Percentiles rank a stretch among this genome's conserved stretches.
phyloP scores from a whole-genome alignment of 64 coral and sea anemone species.

The Hydrozoanthus tunicans region DNA sequence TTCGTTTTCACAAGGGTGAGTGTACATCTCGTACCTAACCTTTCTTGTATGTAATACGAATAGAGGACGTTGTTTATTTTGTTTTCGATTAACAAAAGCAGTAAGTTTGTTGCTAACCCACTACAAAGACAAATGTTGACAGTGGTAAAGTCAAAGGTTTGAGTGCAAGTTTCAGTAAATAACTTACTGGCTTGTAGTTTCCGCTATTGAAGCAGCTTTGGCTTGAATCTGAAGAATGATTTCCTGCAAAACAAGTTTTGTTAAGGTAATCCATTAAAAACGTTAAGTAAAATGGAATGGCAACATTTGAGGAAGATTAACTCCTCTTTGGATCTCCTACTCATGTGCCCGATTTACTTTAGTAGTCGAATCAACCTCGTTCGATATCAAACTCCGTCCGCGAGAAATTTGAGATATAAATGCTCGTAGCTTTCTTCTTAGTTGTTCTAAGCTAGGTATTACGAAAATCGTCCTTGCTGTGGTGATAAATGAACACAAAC shows the following conservation, averaged over 20 bases:
- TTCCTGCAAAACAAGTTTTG: constrained; percentile 61
- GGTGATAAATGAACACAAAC: no score
- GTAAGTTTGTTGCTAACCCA: background rate
- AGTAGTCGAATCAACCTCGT: no score
- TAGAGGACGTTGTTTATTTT: background rate
- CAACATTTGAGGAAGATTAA: no score
- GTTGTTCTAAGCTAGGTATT: no score
- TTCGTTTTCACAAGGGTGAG: no score
- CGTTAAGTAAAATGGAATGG: no score
- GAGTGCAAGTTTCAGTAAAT: background rate
- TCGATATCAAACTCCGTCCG: no score
- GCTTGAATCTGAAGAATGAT: constrained; percentile 95
- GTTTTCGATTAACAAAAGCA: background rate
- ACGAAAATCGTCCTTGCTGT: no score
- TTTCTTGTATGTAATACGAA: background rate
- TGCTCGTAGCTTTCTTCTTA: no score
- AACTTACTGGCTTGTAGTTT: constrained; percentile 80
- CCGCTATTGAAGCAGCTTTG: constrained; percentile 70
- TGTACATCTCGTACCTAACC: background rate
- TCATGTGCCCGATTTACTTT: no score
- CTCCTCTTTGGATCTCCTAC: no score
- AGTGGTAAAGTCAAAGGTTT: background rate
- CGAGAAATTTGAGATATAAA: no score
- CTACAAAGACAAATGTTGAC: background rate
- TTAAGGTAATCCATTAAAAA: background rate